Evolutionary conservation across 2,113 vertebrate genomes (phyloP).

Genomic region (Upupa epops): DNA sequence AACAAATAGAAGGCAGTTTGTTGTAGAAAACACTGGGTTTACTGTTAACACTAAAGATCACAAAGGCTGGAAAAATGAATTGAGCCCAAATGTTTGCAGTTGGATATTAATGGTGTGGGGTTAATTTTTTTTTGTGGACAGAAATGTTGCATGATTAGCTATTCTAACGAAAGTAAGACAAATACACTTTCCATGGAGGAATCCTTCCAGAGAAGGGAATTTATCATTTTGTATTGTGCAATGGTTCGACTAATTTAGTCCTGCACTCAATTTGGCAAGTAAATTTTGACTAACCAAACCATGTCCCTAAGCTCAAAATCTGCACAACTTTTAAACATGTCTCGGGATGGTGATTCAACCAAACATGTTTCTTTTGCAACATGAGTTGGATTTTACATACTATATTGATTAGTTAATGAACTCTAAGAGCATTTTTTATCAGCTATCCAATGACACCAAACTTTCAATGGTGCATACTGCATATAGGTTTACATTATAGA

Average conservation of each 20-base stretch:
- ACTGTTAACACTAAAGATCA: background rate
- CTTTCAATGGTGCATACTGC: background rate
- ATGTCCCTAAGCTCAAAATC: no score
- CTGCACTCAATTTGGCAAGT: background rate
- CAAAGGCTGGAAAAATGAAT: background rate
- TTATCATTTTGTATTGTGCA: background rate
- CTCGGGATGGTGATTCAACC: background rate
- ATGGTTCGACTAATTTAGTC: background rate
- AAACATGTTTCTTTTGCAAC: background rate
- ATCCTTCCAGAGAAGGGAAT: background rate
- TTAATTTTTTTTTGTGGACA: background rate
- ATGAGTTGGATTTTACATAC: background rate
- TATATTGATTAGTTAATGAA: background rate
- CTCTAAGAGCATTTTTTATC: background rate
- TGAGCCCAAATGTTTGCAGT: slow-evolving; percentile 14
- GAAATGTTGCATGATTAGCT: background rate
- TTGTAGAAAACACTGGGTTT: background rate
- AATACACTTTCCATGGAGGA: background rate
- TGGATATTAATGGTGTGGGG: background rate
- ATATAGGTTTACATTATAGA: background rate
- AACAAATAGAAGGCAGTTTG: background rate
- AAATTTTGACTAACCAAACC: background rate
- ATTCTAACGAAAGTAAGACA: background rate
- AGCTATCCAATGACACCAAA: background rate
- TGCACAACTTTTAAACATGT: no score